These are phyloP conservation scores for Amitus sp. DNA, from an alignment of 2,888 invertebrate genomes.

Conservation along the genomic window DNA sequence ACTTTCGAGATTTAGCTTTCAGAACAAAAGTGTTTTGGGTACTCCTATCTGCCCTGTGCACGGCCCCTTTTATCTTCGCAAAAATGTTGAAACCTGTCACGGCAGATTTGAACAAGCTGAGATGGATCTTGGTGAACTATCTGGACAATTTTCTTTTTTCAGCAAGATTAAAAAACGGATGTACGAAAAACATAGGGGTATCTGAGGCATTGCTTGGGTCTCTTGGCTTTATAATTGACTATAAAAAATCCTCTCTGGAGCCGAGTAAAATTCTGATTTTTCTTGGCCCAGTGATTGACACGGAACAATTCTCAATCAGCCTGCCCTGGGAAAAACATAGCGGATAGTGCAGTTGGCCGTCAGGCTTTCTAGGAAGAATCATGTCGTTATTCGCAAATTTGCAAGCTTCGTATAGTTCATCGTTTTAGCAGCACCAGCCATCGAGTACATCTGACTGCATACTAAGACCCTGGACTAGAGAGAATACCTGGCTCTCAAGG, in stretches of 20 bases:
- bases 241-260: conserved; percentile 1
- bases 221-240: conserved; percentile 12
- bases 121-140: conserved; percentile 10
- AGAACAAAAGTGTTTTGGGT: conserved; percentile 14
- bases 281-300: conserved; percentile 10
- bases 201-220: not conserved
- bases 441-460: conserved; percentile 16
- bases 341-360: too few relatives aligned
- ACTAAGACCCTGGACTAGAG: conserved; percentile 17
- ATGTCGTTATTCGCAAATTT: too few relatives aligned
- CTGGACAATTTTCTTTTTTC: conserved; percentile 15
- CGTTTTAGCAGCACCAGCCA: conserved; percentile 20
- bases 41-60: conserved; percentile 15
- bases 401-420: too few relatives aligned
- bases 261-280: conserved; percentile 6
- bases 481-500: conserved; percentile 1
- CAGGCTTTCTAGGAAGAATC: too few relatives aligned
- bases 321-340: too few relatives aligned
- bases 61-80: conserved; percentile 17
- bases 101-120: not conserved
- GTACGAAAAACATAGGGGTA: not conserved
- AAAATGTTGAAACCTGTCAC: conserved; percentile 16
- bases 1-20: conserved; percentile 16
- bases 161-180: conserved; percentile 3
- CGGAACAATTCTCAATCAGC: conserved; percentile 18